phyloP scores from a whole-genome alignment of 1,140 invertebrate genomes.

The Lucilia cuprina region DNA sequence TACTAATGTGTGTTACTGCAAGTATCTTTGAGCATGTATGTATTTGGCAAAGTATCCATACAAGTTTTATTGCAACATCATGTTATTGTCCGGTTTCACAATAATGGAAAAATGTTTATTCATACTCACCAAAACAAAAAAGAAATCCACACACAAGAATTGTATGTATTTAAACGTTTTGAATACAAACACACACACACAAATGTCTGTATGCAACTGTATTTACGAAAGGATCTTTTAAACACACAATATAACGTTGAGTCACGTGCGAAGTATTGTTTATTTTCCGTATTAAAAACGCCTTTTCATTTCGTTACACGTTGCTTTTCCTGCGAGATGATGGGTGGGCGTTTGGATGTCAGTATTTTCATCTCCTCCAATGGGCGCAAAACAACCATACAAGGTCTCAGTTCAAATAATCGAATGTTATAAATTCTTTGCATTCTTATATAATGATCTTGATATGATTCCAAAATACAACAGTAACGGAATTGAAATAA shows the following conservation, averaged over 20 bases:
- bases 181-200: background rate
- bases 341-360: background rate
- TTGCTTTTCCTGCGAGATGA: background rate
- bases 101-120: background rate
- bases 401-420: background rate
- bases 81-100: constrained; percentile 26
- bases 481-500: background rate
- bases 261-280: constrained; percentile 26
- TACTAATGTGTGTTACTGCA: background rate
- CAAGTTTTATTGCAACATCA: constrained; percentile 29
- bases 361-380: background rate
- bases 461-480: background rate
- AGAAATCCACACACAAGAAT: too few species aligned
- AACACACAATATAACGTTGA: constrained; percentile 3
- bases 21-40: background rate
- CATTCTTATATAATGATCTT: background rate
- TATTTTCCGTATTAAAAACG: constrained; percentile 33
- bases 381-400: background rate
- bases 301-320: constrained; percentile 25
- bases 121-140: background rate
- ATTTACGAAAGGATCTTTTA: background rate
- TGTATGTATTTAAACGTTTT: background rate
- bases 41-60: constrained; percentile 32
- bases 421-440: constrained; percentile 8
- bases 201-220: background rate